phyloP scores from a whole-genome alignment of 2,113 vertebrate species.

The Cyrtonyx montezumae region DNA sequence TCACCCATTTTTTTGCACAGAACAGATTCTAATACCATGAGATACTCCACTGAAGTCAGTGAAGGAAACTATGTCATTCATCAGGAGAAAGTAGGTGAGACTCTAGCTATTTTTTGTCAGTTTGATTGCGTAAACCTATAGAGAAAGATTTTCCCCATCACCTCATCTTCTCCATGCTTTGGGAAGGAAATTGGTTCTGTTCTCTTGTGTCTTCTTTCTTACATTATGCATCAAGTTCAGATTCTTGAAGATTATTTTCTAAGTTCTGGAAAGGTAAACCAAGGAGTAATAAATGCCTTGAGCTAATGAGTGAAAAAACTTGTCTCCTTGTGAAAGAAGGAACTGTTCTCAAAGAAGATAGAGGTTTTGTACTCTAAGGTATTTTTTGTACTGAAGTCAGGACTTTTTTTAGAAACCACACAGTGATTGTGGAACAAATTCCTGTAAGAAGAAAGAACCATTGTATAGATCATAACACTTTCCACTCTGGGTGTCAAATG shows the following conservation, averaged over 20 bases:
- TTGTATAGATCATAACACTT: background rate
- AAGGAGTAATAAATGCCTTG: background rate
- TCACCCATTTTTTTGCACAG: background rate
- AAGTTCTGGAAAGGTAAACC: background rate
- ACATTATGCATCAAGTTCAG: background rate
- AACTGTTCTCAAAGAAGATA: background rate
- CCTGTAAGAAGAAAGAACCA: background rate
- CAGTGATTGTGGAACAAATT: background rate
- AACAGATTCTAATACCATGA: fast-evolving
- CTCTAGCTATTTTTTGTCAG: background rate
- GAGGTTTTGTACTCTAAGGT: background rate
- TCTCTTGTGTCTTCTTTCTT: background rate
- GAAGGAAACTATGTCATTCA: background rate
- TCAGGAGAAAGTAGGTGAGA: background rate
- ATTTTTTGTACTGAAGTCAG: background rate
- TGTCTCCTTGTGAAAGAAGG: background rate
- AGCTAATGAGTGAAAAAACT: background rate
- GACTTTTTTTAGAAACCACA: background rate
- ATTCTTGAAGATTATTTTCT: background rate
- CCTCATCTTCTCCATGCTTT: background rate
- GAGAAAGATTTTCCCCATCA: background rate
- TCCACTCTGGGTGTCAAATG: background rate
- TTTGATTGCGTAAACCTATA: background rate
- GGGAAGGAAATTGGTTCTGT: background rate
- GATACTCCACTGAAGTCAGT: background rate